Evolutionary conservation across 2,888 invertebrate species (phyloP).

Genomic region (Drosophila borealis): DNA sequence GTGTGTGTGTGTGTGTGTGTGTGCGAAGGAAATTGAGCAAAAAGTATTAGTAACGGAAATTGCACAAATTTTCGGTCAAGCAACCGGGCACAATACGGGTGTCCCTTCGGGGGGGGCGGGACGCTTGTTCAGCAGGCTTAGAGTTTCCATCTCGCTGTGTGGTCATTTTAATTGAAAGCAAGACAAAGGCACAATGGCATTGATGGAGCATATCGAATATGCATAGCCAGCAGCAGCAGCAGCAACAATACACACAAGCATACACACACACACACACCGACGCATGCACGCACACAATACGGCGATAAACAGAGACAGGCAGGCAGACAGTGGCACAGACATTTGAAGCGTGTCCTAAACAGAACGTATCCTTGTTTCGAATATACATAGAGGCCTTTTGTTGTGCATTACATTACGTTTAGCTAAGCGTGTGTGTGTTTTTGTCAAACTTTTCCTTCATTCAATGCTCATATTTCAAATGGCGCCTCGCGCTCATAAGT

Average conservation of each 20-base stretch:
- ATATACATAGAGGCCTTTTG: conserved; percentile 25
- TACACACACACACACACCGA: not conserved
- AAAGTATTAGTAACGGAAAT: conserved; percentile 79
- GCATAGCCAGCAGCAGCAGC: conserved; percentile 43
- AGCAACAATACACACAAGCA: conserved; percentile 11
- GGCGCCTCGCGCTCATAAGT: conserved; percentile 67
- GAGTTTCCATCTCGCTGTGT: conserved; percentile 38
- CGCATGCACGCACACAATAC: not conserved
- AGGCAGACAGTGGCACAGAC: conserved; percentile 17
- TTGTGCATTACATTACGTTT: conserved; percentile 41
- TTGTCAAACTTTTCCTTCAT: conserved; percentile 63
- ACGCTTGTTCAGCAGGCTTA: not conserved
- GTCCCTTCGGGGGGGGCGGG: not conserved
- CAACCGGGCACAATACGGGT: conserved; percentile 36
- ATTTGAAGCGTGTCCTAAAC: conserved; percentile 20
- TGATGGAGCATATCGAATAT: conserved; percentile 76
- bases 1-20: conserved; percentile 17
- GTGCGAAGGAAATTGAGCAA: conserved; percentile 74
- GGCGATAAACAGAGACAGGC: conserved; percentile 19
- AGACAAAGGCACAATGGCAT: conserved; percentile 67
- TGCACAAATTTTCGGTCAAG: conserved; percentile 73
- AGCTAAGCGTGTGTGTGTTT: conserved; percentile 22
- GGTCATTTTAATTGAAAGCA: conserved; percentile 76
- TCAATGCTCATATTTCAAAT: conserved; percentile 74
- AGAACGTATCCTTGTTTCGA: conserved; percentile 18